phyloP scores from a whole-genome alignment of 2,888 invertebrate species.

The Nomada fabriciana region DNA sequence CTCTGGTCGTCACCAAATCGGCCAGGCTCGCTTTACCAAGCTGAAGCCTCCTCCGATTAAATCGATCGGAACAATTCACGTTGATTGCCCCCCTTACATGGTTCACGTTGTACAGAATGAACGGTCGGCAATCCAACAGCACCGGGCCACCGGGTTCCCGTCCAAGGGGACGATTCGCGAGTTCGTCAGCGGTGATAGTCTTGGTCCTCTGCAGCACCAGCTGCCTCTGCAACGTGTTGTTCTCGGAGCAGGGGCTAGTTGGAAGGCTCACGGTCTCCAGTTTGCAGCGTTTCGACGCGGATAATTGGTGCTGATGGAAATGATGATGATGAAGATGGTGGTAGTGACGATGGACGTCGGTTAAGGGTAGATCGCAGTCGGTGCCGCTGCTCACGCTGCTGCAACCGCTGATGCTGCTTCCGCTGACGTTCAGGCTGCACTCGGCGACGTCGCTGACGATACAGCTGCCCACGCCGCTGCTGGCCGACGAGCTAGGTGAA shows the following conservation, averaged over 20 bases:
- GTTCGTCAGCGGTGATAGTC: slow-evolving; percentile 85
- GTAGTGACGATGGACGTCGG: slow-evolving; percentile 55
- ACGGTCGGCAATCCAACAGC: slow-evolving; percentile 89
- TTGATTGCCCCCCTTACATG: slow-evolving; percentile 90
- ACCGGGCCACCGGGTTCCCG: slow-evolving; percentile 75
- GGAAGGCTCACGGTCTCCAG: slow-evolving; percentile 86
- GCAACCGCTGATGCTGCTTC: slow-evolving; percentile 50
- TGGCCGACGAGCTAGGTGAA: slow-evolving; percentile 73
- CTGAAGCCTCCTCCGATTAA: slow-evolving; percentile 88
- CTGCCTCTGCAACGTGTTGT: slow-evolving; percentile 85
- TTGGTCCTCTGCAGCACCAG: slow-evolving; percentile 86
- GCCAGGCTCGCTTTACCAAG: slow-evolving; percentile 88
- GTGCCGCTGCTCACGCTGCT: slow-evolving; percentile 60
- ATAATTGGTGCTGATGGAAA: slow-evolving; percentile 63
- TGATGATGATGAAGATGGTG: slow-evolving; percentile 66
- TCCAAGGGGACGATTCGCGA: slow-evolving; percentile 84
- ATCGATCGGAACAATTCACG: slow-evolving; percentile 90
- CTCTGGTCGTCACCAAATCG: slow-evolving; percentile 88
- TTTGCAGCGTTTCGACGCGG: slow-evolving; percentile 85
- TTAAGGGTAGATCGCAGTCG: slow-evolving; percentile 45
- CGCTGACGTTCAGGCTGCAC: slow-evolving; percentile 57
- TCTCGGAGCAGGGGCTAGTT: slow-evolving; percentile 86
- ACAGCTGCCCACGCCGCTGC: slow-evolving; percentile 68
- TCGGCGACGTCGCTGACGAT: slow-evolving; percentile 48
- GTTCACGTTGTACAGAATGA: slow-evolving; percentile 89